Conservation (phyloP, 2,888 invertebrate species). For the Drosophila flavopinicola region DNA sequence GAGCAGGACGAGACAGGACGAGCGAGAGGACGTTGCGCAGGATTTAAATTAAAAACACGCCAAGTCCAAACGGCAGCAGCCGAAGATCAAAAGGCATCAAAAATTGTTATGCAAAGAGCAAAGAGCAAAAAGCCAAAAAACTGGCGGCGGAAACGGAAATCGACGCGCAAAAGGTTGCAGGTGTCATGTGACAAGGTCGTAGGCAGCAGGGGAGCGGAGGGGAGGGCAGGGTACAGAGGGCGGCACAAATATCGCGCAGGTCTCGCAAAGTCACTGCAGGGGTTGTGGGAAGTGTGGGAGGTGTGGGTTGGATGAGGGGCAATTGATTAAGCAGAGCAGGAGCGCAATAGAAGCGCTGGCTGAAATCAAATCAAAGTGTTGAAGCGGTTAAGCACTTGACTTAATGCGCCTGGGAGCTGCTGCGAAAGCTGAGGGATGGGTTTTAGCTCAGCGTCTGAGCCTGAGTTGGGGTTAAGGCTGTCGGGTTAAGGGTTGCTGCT, state of each 20-base stretch:
- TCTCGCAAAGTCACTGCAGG: slow-evolving; percentile 6
- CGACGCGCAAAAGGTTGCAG: slow-evolving; percentile 80
- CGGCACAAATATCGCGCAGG: slow-evolving; percentile 23
- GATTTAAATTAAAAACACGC: slow-evolving; percentile 83
- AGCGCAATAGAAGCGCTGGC: slow-evolving; percentile 31
- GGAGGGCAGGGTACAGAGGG: no score
- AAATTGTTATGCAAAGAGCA: slow-evolving; percentile 49
- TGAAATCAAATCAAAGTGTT: slow-evolving; percentile 81
- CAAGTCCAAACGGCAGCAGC: slow-evolving; percentile 71
- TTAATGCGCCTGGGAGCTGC: slow-evolving; percentile 26
- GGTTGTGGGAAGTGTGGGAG: no score
- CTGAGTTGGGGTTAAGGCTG: slow-evolving; percentile 6
- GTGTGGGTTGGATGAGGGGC: slow-evolving; percentile 10
- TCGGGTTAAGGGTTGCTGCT: slow-evolving; percentile 59
- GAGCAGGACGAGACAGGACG: no score
- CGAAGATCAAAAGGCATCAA: slow-evolving; percentile 80
- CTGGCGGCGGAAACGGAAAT: slow-evolving; percentile 78
- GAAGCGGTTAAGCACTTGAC: slow-evolving; percentile 73
- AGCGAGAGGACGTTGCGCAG: slow-evolving; percentile 46
- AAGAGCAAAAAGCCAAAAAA: slow-evolving; percentile 55
- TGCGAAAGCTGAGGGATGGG: not conserved
- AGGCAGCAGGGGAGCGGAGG: not conserved
- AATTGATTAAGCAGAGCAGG: slow-evolving; percentile 68
- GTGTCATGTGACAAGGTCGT: slow-evolving; percentile 76
- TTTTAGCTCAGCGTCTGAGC: slow-evolving; percentile 4